Conservation (phyloP, 2,888 invertebrate species). For the Eupithecia insigniata region DNA sequence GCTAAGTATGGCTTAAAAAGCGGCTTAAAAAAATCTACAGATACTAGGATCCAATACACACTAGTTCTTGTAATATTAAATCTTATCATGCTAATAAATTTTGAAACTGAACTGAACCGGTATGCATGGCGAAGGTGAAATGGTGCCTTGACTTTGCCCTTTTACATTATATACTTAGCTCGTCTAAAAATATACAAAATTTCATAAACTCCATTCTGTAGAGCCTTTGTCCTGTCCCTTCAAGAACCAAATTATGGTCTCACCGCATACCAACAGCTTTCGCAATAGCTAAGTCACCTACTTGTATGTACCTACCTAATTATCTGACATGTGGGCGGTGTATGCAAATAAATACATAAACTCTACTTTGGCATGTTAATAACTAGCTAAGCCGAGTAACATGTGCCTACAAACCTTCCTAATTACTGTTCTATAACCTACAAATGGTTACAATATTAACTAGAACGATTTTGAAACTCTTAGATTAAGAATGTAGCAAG, state of each 20-base stretch:
- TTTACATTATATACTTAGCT: not conserved
- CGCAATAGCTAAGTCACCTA: slow-evolving; percentile 22
- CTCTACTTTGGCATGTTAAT: slow-evolving; percentile 27
- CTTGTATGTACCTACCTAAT: slow-evolving; percentile 16
- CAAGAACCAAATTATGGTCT: slow-evolving; percentile 2
- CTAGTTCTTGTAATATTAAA: no score
- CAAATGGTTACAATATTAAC: slow-evolving; percentile 31
- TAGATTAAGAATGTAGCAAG: slow-evolving; percentile 26
- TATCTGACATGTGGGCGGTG: slow-evolving; percentile 31
- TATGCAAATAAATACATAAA: slow-evolving; percentile 30
- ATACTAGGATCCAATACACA: no score
- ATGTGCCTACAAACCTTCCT: slow-evolving; percentile 11
- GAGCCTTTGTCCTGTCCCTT: not conserved
- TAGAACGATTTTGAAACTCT: slow-evolving; percentile 37
- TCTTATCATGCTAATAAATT: no score
- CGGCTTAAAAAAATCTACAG: no score
- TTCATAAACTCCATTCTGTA: not conserved
- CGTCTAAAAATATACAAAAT: not conserved
- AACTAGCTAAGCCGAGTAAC: slow-evolving; percentile 27
- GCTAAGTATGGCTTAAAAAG: no score
- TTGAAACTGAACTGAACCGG: no score
- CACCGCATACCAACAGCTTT: slow-evolving; percentile 11
- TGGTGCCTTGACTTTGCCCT: not conserved
- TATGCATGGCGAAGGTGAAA: not conserved
- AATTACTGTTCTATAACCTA: slow-evolving; percentile 20